Conservation (phyloP, 2,113 vertebrate genomes). For the Pachycephala philippinensis region DNA sequence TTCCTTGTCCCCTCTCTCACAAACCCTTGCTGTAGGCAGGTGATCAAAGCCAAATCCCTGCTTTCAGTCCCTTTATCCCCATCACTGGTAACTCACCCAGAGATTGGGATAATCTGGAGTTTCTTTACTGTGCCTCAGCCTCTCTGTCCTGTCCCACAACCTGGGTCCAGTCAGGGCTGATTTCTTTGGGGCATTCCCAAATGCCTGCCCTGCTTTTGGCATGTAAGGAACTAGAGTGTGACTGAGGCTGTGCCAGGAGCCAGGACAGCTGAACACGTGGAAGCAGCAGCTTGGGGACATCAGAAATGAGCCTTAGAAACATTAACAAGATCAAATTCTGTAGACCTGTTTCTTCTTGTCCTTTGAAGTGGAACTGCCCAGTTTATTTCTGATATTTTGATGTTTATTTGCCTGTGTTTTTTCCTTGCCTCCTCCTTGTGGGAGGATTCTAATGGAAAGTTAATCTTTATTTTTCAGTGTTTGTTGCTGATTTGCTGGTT, state of each 20-base stretch:
- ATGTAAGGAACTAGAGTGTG: constrained; percentile 58
- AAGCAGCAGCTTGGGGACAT: constrained; percentile 47
- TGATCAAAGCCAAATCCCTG: not conserved
- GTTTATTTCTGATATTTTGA: not conserved
- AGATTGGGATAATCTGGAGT: not conserved
- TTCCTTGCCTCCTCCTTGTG: not conserved
- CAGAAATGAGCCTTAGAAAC: constrained; percentile 28
- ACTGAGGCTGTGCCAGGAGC: constrained; percentile 62
- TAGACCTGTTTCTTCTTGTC: not conserved
- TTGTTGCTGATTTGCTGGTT: constrained; percentile 88
- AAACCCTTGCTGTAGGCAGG: not conserved
- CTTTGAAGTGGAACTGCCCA: constrained; percentile 29
- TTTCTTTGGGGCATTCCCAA: constrained; percentile 3
- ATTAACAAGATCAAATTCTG: constrained; percentile 60
- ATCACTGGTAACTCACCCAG: not conserved
- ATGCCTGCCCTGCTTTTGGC: constrained; percentile 35
- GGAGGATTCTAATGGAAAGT: not conserved
- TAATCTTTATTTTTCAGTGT: constrained; percentile 77
- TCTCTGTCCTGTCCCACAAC: not conserved
- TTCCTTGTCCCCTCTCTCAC: rapidly evolving
- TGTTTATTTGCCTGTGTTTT: not conserved
- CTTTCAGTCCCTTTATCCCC: not conserved
- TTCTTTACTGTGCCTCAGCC: not conserved
- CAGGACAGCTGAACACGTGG: constrained; percentile 50
- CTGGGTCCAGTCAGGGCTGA: not conserved